Conservation (phyloP, 1,140 invertebrate species). For the Zaprionus africanus region DNA sequence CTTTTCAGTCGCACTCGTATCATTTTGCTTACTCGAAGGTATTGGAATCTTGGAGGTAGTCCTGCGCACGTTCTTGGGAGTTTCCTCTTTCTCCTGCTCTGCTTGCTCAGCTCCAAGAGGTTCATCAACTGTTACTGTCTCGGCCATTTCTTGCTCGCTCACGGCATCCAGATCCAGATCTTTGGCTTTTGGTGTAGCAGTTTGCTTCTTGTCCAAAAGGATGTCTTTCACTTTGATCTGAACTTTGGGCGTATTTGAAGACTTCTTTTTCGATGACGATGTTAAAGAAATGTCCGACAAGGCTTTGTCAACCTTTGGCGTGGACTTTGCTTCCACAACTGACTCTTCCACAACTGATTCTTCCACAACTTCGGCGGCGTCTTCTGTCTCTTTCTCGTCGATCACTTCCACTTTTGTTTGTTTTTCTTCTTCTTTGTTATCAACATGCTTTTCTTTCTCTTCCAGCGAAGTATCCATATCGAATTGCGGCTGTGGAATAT, state of each 20-base stretch:
- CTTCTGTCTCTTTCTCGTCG: background rate
- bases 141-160: background rate
- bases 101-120: background rate
- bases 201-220: background rate
- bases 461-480: slow-evolving; percentile 16
- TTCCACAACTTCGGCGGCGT: background rate
- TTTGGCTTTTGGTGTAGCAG: background rate
- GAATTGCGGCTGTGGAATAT: slow-evolving; percentile 11
- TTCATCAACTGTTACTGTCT: background rate
- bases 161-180: background rate
- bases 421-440: slow-evolving; percentile 1
- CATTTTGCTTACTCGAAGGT: background rate
- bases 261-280: background rate
- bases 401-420: slow-evolving; percentile 2
- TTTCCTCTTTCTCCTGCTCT: background rate
- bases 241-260: background rate
- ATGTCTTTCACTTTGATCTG: slow-evolving; percentile 23
- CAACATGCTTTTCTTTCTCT: slow-evolving; percentile 12
- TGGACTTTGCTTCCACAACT: background rate
- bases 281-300: background rate
- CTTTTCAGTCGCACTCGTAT: background rate
- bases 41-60: background rate
- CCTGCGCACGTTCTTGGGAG: background rate
- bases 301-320: background rate
- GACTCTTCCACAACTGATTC: background rate